Conservation (phyloP, 2,888 invertebrate species). For the Tillus elongatus region DNA sequence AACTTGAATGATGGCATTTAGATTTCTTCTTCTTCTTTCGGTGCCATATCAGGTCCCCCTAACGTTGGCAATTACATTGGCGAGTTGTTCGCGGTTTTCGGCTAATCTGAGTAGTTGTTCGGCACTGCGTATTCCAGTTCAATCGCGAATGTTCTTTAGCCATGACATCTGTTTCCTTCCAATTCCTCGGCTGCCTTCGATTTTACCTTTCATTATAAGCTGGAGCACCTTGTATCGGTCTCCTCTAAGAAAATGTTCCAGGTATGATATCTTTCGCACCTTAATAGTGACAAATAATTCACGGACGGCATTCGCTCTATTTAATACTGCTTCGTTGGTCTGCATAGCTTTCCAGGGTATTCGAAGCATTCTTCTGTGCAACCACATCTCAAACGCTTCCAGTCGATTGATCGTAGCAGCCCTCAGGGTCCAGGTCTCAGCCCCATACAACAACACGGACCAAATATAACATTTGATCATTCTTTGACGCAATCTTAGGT, state of each 20-base stretch:
- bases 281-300: neutral
- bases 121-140: neutral
- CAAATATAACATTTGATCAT: slow-evolving; percentile 15
- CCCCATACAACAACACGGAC: slow-evolving; percentile 14
- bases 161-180: neutral
- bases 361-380: slow-evolving; percentile 9
- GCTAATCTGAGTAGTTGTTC: too few relatives aligned
- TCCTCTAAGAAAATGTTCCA: neutral
- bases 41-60: too few relatives aligned
- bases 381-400: slow-evolving; percentile 12
- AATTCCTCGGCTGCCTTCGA: neutral
- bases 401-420: slow-evolving; percentile 9
- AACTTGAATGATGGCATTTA: too few relatives aligned
- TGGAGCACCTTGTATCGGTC: neutral
- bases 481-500: slow-evolving; percentile 12
- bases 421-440: slow-evolving; percentile 13
- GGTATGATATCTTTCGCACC: neutral
- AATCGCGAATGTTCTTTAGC: neutral
- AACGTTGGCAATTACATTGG: too few relatives aligned
- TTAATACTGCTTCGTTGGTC: slow-evolving; percentile 5
- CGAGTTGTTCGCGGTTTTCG: too few relatives aligned
- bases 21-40: too few relatives aligned
- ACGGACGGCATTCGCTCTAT: neutral
- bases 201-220: neutral
- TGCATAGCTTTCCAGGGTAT: slow-evolving; percentile 4